Evolutionary conservation across 1,140 invertebrate genomes (phyloP).

Genomic region (Triops cancriformis): DNA sequence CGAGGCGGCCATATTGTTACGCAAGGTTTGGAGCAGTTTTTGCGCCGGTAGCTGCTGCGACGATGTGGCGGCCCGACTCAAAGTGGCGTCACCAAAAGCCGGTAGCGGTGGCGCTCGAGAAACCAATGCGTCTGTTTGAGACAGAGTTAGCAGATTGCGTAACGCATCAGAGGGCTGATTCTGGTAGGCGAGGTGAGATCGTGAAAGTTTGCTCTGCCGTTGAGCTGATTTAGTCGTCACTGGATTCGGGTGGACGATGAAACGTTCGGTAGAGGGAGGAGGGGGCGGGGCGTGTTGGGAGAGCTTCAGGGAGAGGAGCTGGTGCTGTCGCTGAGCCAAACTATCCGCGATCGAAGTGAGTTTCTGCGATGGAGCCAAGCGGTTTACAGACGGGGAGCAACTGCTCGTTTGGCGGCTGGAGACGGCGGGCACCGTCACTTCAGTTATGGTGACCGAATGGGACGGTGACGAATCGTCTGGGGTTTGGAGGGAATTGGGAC

Average conservation of each 20-base stretch:
- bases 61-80: not conserved
- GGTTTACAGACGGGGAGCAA: not conserved
- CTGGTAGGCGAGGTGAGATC: not conserved
- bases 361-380: conserved; percentile 6
- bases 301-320: conserved; percentile 8
- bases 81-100: not conserved
- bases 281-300: not conserved
- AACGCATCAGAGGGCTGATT: conserved; percentile 22
- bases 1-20: not conserved
- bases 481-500: not conserved
- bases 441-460: not conserved
- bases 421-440: not conserved
- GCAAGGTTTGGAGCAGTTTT: not conserved
- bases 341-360: conserved; percentile 26
- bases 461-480: not conserved
- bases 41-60: not conserved
- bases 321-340: conserved; percentile 25
- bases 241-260: conserved; percentile 17
- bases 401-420: not conserved
- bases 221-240: conserved; percentile 3
- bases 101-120: not conserved
- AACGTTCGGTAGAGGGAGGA: conserved; percentile 11
- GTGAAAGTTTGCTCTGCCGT: not conserved
- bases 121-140: conserved; percentile 20
- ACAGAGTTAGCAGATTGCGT: conserved; percentile 24